Conservation (phyloP, 1,140 invertebrate species). For the Aleiodes sp. region DNA sequence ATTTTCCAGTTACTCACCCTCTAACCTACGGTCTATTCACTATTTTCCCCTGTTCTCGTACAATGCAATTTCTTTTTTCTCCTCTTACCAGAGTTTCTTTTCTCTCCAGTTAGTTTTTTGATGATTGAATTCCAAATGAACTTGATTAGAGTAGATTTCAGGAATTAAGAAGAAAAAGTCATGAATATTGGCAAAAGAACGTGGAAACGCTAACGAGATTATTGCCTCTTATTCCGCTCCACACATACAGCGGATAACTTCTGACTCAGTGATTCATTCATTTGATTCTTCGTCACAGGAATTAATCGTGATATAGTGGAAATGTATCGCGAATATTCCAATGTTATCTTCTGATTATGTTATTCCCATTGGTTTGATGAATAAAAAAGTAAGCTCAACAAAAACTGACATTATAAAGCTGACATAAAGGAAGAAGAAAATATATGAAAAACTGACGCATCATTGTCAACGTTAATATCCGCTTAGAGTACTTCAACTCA, state of each 20-base stretch:
- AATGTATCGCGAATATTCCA: no score
- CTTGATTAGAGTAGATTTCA: constrained; percentile 44
- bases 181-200: no score
- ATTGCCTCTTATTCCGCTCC: no score
- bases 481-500: neutral
- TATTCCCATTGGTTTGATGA: no score
- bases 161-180: neutral
- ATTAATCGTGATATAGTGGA: no score
- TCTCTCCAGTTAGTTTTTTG: neutral
- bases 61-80: constrained; percentile 36
- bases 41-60: neutral
- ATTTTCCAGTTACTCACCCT: neutral
- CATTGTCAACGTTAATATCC: constrained; percentile 1
- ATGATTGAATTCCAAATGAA: constrained; percentile 59
- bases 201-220: no score
- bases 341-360: no score
- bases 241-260: no score
- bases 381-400: no score
- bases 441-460: neutral
- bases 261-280: no score
- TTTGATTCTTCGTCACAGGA: no score
- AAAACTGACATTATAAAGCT: neutral
- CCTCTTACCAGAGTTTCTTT: neutral
- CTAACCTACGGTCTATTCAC: neutral
- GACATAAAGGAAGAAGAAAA: no score